A percentile compares a stretch with the other conserved stretches of the same genome.
phyloP scores from a whole-genome alignment of 2,888 invertebrate genomes.

The Coenonympha glycerion region DNA sequence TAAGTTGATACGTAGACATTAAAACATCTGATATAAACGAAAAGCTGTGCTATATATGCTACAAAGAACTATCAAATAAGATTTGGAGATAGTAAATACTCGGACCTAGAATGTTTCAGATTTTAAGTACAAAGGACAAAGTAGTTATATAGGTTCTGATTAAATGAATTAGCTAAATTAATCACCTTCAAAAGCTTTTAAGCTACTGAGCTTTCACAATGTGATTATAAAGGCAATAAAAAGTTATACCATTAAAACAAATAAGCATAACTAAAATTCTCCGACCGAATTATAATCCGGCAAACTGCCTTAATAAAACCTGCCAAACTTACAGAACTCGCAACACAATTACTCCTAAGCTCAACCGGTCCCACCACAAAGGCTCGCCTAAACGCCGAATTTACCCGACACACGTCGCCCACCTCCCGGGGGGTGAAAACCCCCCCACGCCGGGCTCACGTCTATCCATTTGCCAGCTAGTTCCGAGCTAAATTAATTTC shows the following conservation, averaged over 20 bases:
- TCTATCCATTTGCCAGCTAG: slow-evolving; percentile 77
- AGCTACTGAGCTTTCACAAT: too few relatives aligned
- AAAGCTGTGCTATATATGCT: too few relatives aligned
- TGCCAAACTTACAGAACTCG: slow-evolving; percentile 39
- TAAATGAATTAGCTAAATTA: neutral
- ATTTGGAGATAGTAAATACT: too few relatives aligned
- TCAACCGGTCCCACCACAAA: slow-evolving; percentile 65
- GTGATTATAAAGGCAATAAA: neutral
- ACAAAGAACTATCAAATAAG: too few relatives aligned
- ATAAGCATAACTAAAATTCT: neutral
- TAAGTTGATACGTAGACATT: too few relatives aligned
- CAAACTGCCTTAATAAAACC: slow-evolving; percentile 37
- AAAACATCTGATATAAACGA: too few relatives aligned
- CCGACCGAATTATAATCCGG: slow-evolving; percentile 41
- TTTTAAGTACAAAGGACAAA: too few relatives aligned
- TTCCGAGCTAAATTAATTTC: slow-evolving; percentile 77
- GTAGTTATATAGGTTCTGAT: too few relatives aligned
- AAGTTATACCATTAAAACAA: slow-evolving; percentile 5
- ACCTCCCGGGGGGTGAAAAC: slow-evolving; percentile 36
- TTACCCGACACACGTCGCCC: slow-evolving; percentile 53
- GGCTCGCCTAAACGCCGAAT: slow-evolving; percentile 73
- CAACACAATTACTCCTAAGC: slow-evolving; percentile 65
- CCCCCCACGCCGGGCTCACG: slow-evolving; percentile 63
- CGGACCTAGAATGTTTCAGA: too few relatives aligned
- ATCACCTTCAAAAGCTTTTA: neutral